These are phyloP conservation scores for Moxostoma hubbsi DNA, from an alignment of 2,797 vertebrate genomes.

Conservation along the genomic window DNA sequence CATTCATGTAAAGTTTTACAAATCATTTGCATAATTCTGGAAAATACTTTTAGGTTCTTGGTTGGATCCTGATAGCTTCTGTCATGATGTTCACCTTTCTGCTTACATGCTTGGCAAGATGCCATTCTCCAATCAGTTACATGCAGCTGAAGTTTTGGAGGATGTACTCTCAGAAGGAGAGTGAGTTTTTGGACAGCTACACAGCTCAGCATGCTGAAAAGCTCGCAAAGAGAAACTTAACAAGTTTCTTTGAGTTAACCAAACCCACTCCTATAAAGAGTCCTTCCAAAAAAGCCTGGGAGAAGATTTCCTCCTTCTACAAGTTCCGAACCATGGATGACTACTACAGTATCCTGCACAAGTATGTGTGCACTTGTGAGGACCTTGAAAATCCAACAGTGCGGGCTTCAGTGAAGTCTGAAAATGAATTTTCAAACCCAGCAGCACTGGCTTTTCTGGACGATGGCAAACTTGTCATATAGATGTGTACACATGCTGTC, in stretches of 20 bases:
- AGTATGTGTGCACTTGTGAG: slow-evolving; percentile 54
- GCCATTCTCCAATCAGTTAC: slow-evolving; percentile 75
- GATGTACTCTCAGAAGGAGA: slow-evolving; percentile 74
- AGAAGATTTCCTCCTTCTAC: slow-evolving; percentile 71
- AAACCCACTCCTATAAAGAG: slow-evolving; percentile 47
- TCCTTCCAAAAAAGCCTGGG: slow-evolving; percentile 73
- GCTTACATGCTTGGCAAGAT: slow-evolving; percentile 61
- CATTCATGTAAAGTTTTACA: background rate
- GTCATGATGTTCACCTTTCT: slow-evolving; percentile 64
- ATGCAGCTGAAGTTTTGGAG: slow-evolving; percentile 78
- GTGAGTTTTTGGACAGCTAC: slow-evolving; percentile 61
- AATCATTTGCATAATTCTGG: background rate
- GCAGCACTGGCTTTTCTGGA: slow-evolving; percentile 67
- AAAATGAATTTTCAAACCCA: rapidly evolving
- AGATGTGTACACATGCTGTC: background rate
- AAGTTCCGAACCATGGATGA: slow-evolving; percentile 57
- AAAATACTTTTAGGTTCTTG: slow-evolving; percentile 72
- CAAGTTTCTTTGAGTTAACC: slow-evolving; percentile 73
- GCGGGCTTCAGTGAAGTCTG: background rate
- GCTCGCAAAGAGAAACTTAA: slow-evolving; percentile 77
- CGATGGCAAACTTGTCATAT: slow-evolving; percentile 47
- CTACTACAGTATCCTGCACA: slow-evolving; percentile 79
- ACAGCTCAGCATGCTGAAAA: slow-evolving; percentile 69
- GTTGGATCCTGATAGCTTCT: slow-evolving; percentile 76
- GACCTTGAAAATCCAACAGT: slow-evolving; percentile 1